Evolutionary conservation across 2,797 vertebrate genomes (phyloP), one percentile per base, ranked within the genome.

Genomic region (Sparidentex hasta): DNA sequence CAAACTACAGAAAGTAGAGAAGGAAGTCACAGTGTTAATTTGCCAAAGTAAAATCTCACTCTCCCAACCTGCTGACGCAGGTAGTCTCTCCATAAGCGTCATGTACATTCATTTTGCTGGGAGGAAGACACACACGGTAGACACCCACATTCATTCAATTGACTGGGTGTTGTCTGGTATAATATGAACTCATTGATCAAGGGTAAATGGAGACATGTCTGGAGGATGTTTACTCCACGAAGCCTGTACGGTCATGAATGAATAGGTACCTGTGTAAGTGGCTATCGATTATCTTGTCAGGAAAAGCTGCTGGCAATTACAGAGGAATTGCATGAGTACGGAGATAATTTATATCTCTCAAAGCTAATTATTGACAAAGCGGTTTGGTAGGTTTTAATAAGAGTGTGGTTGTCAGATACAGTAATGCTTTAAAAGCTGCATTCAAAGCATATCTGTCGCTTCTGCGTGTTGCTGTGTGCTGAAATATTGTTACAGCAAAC

Each of bases 241-340:
- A 48, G 78, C 65, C 65, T 71, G 58, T 11, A 27, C 8, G 3
- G 66, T 76, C 73, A 70, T 80, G 74, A 86, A 75, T 83, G 69
- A 87, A 83, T 58, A 57, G 84, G 4, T 81, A 81, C 48, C 67
- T 17, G 61, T 65, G 71, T 86, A 79, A 88, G 73, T 81, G 69
- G 76, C 73, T 82, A 92, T 92, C 57, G 86, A 92, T 90, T 72
- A 64, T 67, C 54, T 70, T 89, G 86, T 87, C 89, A 88, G 59
- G 56, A 75, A 51, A 68, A 65, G 82, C 81, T 74, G 74, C 55
- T 16, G 12, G 61, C 56, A 33, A 81, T 88, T 75, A 74, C 38
- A 76, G 68, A 70, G 38, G 47, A 81, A 80, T 59, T 56, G 56
- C 73, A 56, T 57, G 71, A 82, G 72, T 71, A 71, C 23, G 27